Evolutionary conservation across 2,888 invertebrate species (phyloP).

Genomic region (Aphidoletes aphidimyza): DNA sequence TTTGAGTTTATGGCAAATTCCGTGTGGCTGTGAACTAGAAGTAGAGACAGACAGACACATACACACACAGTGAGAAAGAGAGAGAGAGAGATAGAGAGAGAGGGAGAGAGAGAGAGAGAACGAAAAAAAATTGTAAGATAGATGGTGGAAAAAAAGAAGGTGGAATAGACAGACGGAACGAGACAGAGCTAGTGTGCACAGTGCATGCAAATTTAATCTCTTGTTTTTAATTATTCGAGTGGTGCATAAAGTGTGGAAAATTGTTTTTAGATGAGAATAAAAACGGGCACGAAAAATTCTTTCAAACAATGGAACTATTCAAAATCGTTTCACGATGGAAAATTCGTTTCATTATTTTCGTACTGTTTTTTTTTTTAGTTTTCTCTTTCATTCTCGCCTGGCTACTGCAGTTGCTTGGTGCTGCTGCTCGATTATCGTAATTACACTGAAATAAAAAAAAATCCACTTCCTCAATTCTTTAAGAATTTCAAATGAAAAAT

Average conservation of each 20-base stretch:
- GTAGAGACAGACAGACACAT: too few species aligned
- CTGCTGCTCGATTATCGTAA: background rate
- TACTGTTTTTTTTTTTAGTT: background rate
- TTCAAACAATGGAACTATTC: slow-evolving; percentile 7
- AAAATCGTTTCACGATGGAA: slow-evolving; percentile 19
- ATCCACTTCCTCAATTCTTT: background rate
- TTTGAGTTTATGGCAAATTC: too few species aligned
- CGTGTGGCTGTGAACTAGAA: too few species aligned
- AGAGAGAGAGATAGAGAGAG: too few species aligned
- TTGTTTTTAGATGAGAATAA: slow-evolving; percentile 25
- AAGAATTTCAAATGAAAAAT: slow-evolving; percentile 24
- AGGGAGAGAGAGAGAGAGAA: too few species aligned
- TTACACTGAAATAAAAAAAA: background rate
- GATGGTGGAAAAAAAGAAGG: background rate
- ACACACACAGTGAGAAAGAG: too few species aligned
- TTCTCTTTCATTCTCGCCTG: background rate
- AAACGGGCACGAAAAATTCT: background rate
- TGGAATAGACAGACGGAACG: background rate
- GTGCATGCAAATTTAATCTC: slow-evolving; percentile 47
- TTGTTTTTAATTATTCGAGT: slow-evolving; percentile 43
- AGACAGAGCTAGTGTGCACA: background rate
- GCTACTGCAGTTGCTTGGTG: background rate
- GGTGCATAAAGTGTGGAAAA: slow-evolving; percentile 31
- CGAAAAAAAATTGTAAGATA: background rate
- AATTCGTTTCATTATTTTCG: background rate